These are phyloP conservation scores for Drosophila subsilvestris DNA, from an alignment of 2,888 invertebrate genomes.

Conservation along the genomic window DNA sequence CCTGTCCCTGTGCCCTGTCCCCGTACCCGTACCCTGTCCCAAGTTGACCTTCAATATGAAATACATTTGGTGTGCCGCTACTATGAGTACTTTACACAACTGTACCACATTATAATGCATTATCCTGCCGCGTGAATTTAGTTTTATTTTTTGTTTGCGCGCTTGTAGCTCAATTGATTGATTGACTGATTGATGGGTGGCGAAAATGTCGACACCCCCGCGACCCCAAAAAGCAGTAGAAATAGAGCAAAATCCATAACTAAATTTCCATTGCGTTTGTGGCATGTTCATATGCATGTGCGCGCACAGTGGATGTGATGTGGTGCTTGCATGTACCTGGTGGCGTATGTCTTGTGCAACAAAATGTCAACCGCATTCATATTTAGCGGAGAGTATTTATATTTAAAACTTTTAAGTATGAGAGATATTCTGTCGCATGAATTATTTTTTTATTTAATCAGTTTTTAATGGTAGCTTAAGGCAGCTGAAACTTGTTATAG, in stretches of 20 bases:
- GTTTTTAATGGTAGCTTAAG: no score
- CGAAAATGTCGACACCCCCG: conserved; percentile 32
- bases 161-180: conserved; percentile 48
- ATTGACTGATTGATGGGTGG: conserved; percentile 43
- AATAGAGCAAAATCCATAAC: conserved; percentile 20
- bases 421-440: no score
- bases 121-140: conserved; percentile 30
- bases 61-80: neutral
- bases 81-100: conserved; percentile 7
- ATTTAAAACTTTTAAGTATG: no score
- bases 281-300: no score
- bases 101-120: conserved; percentile 27
- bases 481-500: no score
- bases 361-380: no score
- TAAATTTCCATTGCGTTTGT: conserved; percentile 7
- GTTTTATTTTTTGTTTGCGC: conserved; percentile 33
- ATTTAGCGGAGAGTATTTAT: no score
- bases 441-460: no score
- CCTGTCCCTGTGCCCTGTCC: neutral
- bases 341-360: no score
- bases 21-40: no score
- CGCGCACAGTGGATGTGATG: no score
- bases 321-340: neutral
- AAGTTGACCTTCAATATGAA: neutral
- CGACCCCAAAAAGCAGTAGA: conserved; percentile 5